Evolutionary conservation across 2,888 invertebrate species (phyloP), one percentile per base, ranked within the genome.

Genomic region (Cryptosula pallasiana): DNA sequence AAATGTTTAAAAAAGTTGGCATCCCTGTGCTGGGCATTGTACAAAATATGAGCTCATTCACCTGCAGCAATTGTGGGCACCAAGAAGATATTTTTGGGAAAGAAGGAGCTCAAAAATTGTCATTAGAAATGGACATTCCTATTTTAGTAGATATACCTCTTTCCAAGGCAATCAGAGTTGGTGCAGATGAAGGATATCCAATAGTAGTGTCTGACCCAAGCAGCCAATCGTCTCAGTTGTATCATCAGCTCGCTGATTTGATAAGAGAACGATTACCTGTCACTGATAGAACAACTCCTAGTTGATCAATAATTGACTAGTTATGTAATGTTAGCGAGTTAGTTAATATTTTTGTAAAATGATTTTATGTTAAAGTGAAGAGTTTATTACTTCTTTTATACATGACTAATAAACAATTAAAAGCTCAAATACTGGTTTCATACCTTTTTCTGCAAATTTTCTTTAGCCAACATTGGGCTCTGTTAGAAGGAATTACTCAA

Each of bases 21-120:
- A 79, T 82, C 1, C 83, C 83, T 23, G 88, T 95, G 55, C 88
- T 92, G 69, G 96, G 96, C n/a, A 83, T 95, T 74, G 90, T 94
- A 0, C 92, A 94, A 82, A 96, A 96, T 84, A 96, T 96, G 95
- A 90, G 91, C 1, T 88, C 89, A 73, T 89, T 91, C 0, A 86
- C 88, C 63, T 96, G 95, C 82, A 88, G 90, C 0, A 89, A 91
- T 34, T 96, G 95, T 82, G 88, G 89, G 27, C 87, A 88, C n/a
- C 87, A 88, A 73, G 89, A 92, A 74, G 87, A 88, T 75, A 86
- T 95, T 36, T 94, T 93, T 83, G 92, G 91, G 1, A 87, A 88
- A 73, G 89, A 89, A 35, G 91, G 84, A 0, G 83, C 78, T 0
- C 81, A 86, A 45, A 74, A 76, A 55, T 75, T 91, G 34, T 90